Evolutionary conservation across 2,113 vertebrate species (phyloP).

Genomic region (Bothrops jararaca): DNA sequence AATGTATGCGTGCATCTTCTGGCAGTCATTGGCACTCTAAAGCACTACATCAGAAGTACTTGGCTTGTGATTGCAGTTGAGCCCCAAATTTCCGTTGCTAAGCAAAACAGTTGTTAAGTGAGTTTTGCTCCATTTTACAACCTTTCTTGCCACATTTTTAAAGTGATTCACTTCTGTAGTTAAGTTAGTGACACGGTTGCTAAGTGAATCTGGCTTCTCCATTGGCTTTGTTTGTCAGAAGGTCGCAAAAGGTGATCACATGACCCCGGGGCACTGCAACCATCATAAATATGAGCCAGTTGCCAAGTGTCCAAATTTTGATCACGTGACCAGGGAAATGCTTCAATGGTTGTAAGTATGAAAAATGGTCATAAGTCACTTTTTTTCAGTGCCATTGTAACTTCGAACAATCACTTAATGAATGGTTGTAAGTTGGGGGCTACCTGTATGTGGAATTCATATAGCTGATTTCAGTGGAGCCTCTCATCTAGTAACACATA

Average conservation of each 20-base stretch:
- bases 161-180: neutral
- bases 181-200: neutral
- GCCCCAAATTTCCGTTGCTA: neutral
- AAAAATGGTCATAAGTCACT: neutral
- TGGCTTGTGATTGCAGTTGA: neutral
- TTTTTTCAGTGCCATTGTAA: neutral
- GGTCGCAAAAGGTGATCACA: neutral
- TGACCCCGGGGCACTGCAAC: neutral
- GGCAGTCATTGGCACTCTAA: neutral
- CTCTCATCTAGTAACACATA: neutral
- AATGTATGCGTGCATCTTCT: neutral
- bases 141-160: neutral
- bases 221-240: neutral
- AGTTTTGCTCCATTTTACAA: neutral
- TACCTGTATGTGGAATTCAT: neutral
- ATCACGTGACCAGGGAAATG: neutral
- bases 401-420: neutral
- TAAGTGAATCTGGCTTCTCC: neutral
- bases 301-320: neutral
- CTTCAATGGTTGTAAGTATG: neutral
- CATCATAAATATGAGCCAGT: neutral
- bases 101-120: neutral
- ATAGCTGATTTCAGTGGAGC: neutral
- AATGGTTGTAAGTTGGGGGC: neutral
- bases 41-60: neutral